Percentiles rank a stretch among this genome's conserved stretches.
These are phyloP conservation scores for Oreotrochilus melanogaster DNA, from an alignment of 2,113 vertebrate genomes.

Conservation along the genomic window DNA sequence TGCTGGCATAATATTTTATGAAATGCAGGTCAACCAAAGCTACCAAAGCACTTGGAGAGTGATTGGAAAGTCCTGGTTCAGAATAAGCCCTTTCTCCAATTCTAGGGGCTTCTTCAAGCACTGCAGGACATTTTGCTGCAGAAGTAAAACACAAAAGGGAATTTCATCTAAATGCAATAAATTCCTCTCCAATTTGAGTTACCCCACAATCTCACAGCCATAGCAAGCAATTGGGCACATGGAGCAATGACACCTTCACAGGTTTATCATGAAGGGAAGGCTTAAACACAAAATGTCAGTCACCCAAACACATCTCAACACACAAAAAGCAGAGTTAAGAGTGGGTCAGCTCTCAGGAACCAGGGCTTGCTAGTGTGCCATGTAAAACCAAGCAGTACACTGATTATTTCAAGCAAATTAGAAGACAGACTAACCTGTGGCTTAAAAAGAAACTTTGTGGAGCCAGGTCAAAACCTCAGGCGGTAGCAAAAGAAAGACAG, in stretches of 20 bases:
- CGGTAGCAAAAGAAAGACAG: conserved; percentile 63
- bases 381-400: conserved; percentile 30
- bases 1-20: neutral
- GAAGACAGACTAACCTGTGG: conserved; percentile 73
- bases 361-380: neutral
- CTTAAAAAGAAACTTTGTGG: conserved; percentile 76
- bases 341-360: conserved; percentile 31
- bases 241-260: neutral
- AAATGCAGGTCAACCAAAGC: neutral
- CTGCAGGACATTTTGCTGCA: neutral
- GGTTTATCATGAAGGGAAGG: neutral
- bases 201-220: neutral
- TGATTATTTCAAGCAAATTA: conserved; percentile 53
- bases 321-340: conserved; percentile 16
- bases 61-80: neutral
- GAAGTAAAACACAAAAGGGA: neutral
- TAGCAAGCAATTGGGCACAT: neutral
- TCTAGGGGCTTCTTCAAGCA: neutral
- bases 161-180: neutral
- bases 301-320: conserved; percentile 29
- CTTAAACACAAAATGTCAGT: neutral
- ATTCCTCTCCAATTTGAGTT: neutral
- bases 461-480: conserved; percentile 74
- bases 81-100: neutral
- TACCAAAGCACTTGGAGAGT: neutral